phyloP scores from a whole-genome alignment of 2,888 invertebrate species.

The Nyleta sp. region DNA sequence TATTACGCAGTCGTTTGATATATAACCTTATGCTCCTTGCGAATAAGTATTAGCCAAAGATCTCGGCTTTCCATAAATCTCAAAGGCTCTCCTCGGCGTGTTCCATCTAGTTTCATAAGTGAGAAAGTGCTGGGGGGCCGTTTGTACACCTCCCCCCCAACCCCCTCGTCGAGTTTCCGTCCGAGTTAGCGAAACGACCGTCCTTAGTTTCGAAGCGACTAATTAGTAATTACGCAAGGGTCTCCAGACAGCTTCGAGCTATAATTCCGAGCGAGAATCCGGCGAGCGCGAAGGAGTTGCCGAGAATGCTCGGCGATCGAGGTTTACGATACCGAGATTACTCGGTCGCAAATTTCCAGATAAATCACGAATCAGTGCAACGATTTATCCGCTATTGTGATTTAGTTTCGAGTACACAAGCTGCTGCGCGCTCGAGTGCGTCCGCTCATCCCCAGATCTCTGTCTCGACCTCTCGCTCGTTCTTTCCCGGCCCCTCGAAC shows the following conservation, averaged over 20 bases:
- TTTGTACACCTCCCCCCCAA: conserved; percentile 39
- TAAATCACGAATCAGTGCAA: conserved; percentile 49
- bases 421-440: no score
- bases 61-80: conserved; percentile 57
- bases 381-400: conserved; percentile 53
- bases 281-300: conserved; percentile 38
- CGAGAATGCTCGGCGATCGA: conserved; percentile 35
- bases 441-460: no score
- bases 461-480: no score
- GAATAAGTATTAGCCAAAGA: conserved; percentile 53
- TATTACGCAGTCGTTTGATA: conserved; percentile 47
- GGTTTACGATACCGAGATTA: conserved; percentile 46
- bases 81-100: conserved; percentile 41
- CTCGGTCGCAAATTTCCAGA: conserved; percentile 41
- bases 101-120: conserved; percentile 60
- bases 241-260: conserved; percentile 53
- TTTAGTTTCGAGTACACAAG: conserved; percentile 35
- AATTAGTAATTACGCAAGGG: conserved; percentile 71
- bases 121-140: conserved; percentile 63
- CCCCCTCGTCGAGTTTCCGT: conserved; percentile 50
- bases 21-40: conserved; percentile 28
- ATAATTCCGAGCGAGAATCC: conserved; percentile 52
- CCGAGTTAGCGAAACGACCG: conserved; percentile 64
- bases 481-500: no score
- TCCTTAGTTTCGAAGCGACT: conserved; percentile 70